phyloP scores from a whole-genome alignment of 2,888 invertebrate genomes.

The Elmis aenea region DNA sequence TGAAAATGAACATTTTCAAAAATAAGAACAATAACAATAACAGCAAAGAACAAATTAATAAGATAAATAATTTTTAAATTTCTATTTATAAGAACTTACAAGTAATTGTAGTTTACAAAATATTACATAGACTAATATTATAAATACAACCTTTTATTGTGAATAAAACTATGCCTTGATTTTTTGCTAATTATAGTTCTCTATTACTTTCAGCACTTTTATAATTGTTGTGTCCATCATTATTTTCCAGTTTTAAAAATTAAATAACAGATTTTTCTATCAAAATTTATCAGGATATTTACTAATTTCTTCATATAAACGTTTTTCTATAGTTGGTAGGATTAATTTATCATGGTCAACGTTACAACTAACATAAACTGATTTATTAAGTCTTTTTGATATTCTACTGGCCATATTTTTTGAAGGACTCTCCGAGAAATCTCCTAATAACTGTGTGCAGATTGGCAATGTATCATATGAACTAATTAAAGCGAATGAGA shows the following conservation, averaged over 20 bases:
- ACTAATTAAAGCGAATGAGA: slow-evolving; percentile 42
- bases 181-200: background rate
- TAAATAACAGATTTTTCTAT: too few species aligned
- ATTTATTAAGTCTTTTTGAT: slow-evolving; percentile 44
- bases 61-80: too few species aligned
- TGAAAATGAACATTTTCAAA: too few species aligned
- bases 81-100: too few species aligned
- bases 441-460: slow-evolving; percentile 43
- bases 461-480: slow-evolving; percentile 33
- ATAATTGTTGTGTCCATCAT: too few species aligned
- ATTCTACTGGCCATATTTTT: slow-evolving; percentile 40
- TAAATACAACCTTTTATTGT: too few species aligned
- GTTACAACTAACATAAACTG: slow-evolving; percentile 50
- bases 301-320: slow-evolving; percentile 45
- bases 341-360: slow-evolving; percentile 38
- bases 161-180: slow-evolving; percentile 1
- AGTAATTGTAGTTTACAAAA: too few species aligned
- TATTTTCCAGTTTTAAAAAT: too few species aligned
- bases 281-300: slow-evolving; percentile 40
- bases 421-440: slow-evolving; percentile 38
- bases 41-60: too few species aligned
- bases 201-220: too few species aligned
- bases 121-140: too few species aligned
- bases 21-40: too few species aligned
- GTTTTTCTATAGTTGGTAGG: slow-evolving; percentile 41